phyloP scores from a whole-genome alignment of 2,888 invertebrate genomes.

The Tetragonula carbonaria region DNA sequence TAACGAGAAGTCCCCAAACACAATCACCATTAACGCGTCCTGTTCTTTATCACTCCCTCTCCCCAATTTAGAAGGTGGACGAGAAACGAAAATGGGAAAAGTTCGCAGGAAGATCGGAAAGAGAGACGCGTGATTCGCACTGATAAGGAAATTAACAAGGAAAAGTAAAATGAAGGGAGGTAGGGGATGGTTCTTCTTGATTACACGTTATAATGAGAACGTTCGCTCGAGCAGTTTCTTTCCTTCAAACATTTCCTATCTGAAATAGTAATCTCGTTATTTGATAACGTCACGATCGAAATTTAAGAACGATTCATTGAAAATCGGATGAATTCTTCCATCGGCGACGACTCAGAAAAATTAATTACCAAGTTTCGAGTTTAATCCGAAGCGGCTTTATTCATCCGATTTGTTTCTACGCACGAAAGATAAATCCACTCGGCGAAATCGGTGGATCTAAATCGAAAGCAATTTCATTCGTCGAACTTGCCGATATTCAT shows the following conservation, averaged over 20 bases:
- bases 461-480: not conserved
- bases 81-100: not conserved
- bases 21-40: not conserved
- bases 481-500: not conserved
- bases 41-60: not conserved
- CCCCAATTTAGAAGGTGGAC: not conserved
- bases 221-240: too few relatives aligned
- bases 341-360: not conserved
- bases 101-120: too few relatives aligned
- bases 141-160: too few relatives aligned
- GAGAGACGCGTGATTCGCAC: too few relatives aligned
- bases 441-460: not conserved
- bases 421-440: not conserved
- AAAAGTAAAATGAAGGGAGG: too few relatives aligned
- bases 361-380: not conserved
- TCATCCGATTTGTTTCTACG: not conserved
- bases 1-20: not conserved
- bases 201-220: too few relatives aligned
- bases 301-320: not conserved
- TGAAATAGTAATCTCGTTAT: not conserved
- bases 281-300: not conserved
- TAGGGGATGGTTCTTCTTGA: too few relatives aligned
- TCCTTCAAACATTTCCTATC: not conserved
- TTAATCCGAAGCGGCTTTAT: not conserved
- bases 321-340: not conserved